These are phyloP conservation scores for Periophthalmus modestus DNA, from an alignment of 2,113 vertebrate species.

Conservation along the genomic window DNA sequence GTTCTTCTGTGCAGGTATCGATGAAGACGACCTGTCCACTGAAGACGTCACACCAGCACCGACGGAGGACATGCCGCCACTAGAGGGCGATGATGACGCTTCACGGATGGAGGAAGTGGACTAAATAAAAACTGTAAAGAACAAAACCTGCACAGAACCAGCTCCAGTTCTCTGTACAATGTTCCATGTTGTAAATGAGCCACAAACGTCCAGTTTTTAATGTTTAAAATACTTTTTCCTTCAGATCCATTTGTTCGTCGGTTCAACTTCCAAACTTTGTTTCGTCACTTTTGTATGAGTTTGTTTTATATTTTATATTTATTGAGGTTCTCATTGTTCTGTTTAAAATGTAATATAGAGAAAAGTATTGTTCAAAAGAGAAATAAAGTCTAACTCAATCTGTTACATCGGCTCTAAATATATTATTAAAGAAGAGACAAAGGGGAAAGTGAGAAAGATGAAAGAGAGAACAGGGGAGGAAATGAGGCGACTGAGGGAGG, in stretches of 20 bases:
- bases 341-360: conserved; percentile 58
- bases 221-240: not conserved
- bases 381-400: not conserved
- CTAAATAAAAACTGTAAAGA: conserved; percentile 61
- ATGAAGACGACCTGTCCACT: conserved; percentile 87
- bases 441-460: not conserved
- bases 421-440: not conserved
- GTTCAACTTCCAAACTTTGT: conserved; percentile 34
- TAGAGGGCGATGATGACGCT: conserved; percentile 92
- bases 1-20: conserved; percentile 81
- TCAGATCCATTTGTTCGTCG: conserved; percentile 8
- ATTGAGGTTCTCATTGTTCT: conserved; percentile 39
- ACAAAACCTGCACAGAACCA: not conserved
- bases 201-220: conserved; percentile 21
- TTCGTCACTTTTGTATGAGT: conserved; percentile 49
- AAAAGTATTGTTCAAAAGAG: conserved; percentile 40
- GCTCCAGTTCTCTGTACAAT: conserved; percentile 33
- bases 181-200: conserved; percentile 59
- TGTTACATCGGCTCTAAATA: not conserved
- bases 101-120: conserved; percentile 99
- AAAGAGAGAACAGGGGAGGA: too few species aligned
- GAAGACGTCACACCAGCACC: conserved; percentile 81
- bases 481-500: too few species aligned
- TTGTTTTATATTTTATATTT: conserved; percentile 52
- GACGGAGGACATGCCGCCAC: conserved; percentile 91